A percentile compares a stretch with the other conserved stretches of the same genome.
phyloP scores from a whole-genome alignment of 2,888 invertebrate species.

The Euclidia mi region DNA sequence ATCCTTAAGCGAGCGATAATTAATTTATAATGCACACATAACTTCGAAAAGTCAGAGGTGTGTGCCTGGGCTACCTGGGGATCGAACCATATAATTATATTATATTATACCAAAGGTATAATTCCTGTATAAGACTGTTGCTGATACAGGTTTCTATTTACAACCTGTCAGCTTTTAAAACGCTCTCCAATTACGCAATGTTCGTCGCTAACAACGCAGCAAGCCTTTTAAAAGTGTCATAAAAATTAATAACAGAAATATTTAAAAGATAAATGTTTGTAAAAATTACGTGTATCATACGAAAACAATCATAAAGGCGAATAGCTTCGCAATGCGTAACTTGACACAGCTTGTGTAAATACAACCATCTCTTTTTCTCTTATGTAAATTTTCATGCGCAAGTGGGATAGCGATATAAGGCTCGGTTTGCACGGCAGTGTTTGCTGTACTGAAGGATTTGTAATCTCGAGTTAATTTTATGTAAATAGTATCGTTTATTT shows the following conservation, averaged over 20 bases:
- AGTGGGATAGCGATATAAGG: conserved; percentile 19
- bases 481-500: conserved; percentile 51
- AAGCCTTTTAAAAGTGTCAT: background rate
- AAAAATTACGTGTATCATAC: conserved; percentile 30
- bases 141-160: too few species aligned
- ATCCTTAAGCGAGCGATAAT: too few species aligned
- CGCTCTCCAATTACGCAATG: too few species aligned
- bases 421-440: conserved; percentile 22
- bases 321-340: conserved; percentile 40
- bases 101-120: too few species aligned
- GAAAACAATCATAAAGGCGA: conserved; percentile 29
- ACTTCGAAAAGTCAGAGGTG: too few species aligned
- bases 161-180: too few species aligned
- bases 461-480: conserved; percentile 53
- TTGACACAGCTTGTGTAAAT: conserved; percentile 19
- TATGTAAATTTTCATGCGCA: background rate
- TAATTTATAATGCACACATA: too few species aligned
- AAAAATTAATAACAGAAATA: background rate
- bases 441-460: conserved; percentile 35
- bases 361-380: conserved; percentile 24
- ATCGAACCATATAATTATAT: too few species aligned
- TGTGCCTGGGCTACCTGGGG: too few species aligned
- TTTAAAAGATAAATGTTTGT: conserved; percentile 20
- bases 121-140: too few species aligned
- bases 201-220: too few species aligned